Evolutionary conservation across 2,888 invertebrate genomes (phyloP).

Genomic region (Heliconius ethilla): DNA sequence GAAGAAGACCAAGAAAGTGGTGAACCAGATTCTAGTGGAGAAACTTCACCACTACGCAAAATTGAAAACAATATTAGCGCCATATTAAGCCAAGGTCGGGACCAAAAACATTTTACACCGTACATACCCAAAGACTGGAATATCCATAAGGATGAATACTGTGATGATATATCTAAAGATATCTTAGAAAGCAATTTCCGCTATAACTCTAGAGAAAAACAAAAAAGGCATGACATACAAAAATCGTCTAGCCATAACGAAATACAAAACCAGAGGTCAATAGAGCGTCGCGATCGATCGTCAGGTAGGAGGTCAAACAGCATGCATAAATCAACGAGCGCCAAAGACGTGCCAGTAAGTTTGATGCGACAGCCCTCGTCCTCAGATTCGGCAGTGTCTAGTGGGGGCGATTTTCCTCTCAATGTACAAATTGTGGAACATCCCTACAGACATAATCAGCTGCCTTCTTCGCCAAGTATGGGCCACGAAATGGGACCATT

Average conservation of each 20-base stretch:
- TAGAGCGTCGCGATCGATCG: constrained; percentile 77
- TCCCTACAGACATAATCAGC: constrained; percentile 72
- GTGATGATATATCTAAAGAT: constrained; percentile 79
- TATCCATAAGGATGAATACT: constrained; percentile 82
- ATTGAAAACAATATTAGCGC: constrained; percentile 88
- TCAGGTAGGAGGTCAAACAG: constrained; percentile 81
- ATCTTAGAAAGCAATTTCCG: constrained; percentile 79
- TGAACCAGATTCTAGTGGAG: constrained; percentile 82
- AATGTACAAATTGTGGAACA: constrained; percentile 86
- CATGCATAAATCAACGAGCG: constrained; percentile 88
- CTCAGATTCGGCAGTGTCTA: constrained; percentile 78
- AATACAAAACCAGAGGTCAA: constrained; percentile 79
- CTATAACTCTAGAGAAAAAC: constrained; percentile 80
- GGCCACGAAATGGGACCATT: constrained; percentile 75
- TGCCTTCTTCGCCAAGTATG: constrained; percentile 71
- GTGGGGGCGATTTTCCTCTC: constrained; percentile 82
- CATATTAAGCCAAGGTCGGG: constrained; percentile 83
- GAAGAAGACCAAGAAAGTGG: constrained; percentile 86
- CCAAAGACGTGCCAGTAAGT: constrained; percentile 85
- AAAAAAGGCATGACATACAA: constrained; percentile 81
- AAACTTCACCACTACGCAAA: constrained; percentile 86
- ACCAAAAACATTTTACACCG: constrained; percentile 79
- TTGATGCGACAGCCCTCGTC: constrained; percentile 80
- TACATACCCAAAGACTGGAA: constrained; percentile 82
- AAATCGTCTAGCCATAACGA: constrained; percentile 84